phyloP scores from a whole-genome alignment of 1,140 invertebrate species.

The Armadillidium nasatum region DNA sequence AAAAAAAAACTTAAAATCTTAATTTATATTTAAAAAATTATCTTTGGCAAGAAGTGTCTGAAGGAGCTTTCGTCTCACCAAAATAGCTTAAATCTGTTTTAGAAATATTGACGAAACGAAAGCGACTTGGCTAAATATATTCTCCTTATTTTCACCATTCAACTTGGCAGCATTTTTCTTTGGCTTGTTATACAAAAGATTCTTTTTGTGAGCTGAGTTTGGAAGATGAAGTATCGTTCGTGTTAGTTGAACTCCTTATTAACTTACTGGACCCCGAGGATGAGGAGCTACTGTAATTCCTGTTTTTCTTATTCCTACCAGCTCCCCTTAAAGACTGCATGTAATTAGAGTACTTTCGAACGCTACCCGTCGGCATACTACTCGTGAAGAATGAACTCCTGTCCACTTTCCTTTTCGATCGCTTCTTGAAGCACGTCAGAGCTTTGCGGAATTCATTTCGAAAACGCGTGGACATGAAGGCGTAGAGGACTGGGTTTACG shows the following conservation, averaged over 20 bases:
- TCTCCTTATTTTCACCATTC: too few species aligned
- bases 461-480: constrained; percentile 87
- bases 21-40: too few species aligned
- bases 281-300: neutral
- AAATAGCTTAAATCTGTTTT: too few species aligned
- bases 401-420: neutral
- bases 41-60: too few species aligned
- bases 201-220: neutral
- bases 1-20: too few species aligned
- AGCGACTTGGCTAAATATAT: too few species aligned
- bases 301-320: neutral
- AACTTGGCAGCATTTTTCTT: too few species aligned
- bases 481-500: constrained; percentile 84
- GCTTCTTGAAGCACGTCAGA: neutral
- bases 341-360: constrained; percentile 1
- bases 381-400: neutral
- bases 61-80: too few species aligned
- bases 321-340: neutral
- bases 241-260: neutral
- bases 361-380: neutral
- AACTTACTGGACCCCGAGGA: neutral
- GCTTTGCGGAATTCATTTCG: constrained; percentile 63
- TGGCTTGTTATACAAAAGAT: neutral
- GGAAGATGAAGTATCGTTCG: neutral
- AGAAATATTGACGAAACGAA: too few species aligned